A percentile compares a stretch with the other conserved stretches of the same genome.
These are phyloP conservation scores for Eupithecia dodoneata DNA, from an alignment of 2,888 invertebrate genomes.

Conservation along the genomic window DNA sequence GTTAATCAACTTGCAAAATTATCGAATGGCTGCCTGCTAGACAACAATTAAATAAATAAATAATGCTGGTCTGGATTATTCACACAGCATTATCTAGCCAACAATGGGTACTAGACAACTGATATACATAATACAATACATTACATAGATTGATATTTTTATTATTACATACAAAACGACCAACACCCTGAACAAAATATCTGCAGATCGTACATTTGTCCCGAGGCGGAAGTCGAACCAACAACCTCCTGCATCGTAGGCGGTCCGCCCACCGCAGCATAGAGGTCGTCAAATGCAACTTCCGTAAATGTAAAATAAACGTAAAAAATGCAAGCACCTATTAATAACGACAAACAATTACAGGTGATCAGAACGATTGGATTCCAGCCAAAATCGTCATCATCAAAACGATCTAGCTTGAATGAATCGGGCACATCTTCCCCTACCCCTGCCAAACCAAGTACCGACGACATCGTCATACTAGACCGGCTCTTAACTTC, in stretches of 20 bases:
- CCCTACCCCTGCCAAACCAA: constrained; percentile 61
- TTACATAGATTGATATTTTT: too few relatives aligned
- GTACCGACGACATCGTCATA: constrained; percentile 84
- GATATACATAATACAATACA: too few relatives aligned
- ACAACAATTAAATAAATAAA: neutral
- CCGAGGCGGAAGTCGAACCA: too few relatives aligned
- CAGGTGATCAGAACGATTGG: constrained; percentile 73
- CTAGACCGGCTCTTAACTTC: constrained; percentile 86
- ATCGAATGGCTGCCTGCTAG: neutral
- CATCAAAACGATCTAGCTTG: constrained; percentile 64
- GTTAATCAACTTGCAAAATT: neutral
- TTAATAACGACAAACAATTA: constrained; percentile 23
- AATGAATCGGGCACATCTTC: constrained; percentile 64
- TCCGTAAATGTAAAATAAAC: neutral
- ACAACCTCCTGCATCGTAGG: too few relatives aligned
- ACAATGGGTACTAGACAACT: too few relatives aligned
- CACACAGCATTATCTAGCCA: too few relatives aligned
- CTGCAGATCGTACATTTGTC: too few relatives aligned
- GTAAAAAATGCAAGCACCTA: neutral
- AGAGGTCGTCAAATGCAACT: too few relatives aligned
- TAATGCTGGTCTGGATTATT: too few relatives aligned
- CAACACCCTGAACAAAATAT: too few relatives aligned
- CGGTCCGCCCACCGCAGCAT: too few relatives aligned
- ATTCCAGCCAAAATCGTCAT: constrained; percentile 60
- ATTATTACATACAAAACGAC: too few relatives aligned